Evolutionary conservation across 1,140 invertebrate species (phyloP).

Genomic region (Hermatobates lingyangjiaoensis): DNA sequence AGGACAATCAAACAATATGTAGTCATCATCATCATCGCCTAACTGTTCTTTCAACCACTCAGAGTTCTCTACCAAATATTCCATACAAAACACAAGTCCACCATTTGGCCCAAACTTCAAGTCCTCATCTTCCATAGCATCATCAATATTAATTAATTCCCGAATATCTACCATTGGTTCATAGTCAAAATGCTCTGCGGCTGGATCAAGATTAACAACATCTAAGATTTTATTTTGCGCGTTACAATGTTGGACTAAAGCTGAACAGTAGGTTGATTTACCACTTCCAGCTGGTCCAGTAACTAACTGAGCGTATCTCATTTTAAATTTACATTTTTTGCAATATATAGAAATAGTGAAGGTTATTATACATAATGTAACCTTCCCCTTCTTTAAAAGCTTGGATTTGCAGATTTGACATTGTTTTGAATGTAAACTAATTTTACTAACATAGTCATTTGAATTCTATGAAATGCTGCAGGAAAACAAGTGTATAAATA

Average conservation of each 20-base stretch:
- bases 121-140: conserved; percentile 92
- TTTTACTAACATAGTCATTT: too few relatives aligned
- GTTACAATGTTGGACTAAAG: conserved; percentile 66
- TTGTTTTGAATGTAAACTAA: too few relatives aligned
- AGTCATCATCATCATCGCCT: conserved; percentile 61
- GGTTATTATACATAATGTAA: too few relatives aligned
- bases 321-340: too few relatives aligned
- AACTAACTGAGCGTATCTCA: conserved; percentile 85
- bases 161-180: conserved; percentile 70
- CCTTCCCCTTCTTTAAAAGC: too few relatives aligned
- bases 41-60: conserved; percentile 80
- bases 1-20: conserved; percentile 96
- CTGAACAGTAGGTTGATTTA: conserved; percentile 92
- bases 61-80: conserved; percentile 78
- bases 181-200: conserved; percentile 91
- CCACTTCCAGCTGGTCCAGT: conserved; percentile 91
- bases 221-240: conserved; percentile 52
- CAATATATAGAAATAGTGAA: too few relatives aligned
- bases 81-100: conserved; percentile 89
- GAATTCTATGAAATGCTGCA: too few relatives aligned
- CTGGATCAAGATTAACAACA: conserved; percentile 93
- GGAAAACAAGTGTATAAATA: too few relatives aligned
- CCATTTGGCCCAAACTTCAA: conserved; percentile 95
- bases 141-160: conserved; percentile 84
- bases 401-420: too few relatives aligned